A percentile compares a stretch with the other conserved stretches of the same genome.
Conservation (phyloP, 2,797 vertebrate species). For the Galago senegalensis region DNA sequence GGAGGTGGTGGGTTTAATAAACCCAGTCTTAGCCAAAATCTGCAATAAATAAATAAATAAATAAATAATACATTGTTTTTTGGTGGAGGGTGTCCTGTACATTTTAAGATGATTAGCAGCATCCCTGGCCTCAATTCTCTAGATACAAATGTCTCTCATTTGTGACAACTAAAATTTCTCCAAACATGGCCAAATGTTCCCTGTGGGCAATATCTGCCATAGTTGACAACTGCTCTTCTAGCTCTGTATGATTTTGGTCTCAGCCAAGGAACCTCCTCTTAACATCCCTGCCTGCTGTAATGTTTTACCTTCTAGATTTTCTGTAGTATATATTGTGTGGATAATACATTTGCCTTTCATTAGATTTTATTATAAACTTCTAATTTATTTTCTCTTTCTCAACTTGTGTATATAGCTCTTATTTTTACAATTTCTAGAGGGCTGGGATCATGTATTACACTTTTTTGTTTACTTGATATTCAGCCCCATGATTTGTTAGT, state of each 20-base stretch:
- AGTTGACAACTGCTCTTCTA: not conserved
- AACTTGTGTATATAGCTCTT: not conserved
- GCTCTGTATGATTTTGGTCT: not conserved
- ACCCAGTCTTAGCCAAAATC: too few species aligned
- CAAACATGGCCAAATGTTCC: not conserved
- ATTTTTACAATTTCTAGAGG: not conserved
- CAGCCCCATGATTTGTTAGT: not conserved
- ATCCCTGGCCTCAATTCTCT: not conserved
- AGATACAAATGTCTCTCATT: not conserved
- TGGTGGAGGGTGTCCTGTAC: not conserved
- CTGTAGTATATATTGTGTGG: not conserved
- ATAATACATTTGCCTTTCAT: not conserved
- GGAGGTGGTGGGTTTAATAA: too few species aligned
- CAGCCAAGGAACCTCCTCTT: not conserved
- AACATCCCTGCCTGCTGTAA: not conserved
- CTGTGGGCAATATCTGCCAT: not conserved
- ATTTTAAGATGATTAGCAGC: not conserved
- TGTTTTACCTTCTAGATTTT: constrained; percentile 9
- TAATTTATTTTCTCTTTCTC: not conserved
- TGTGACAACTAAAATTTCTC: not conserved
- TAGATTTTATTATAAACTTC: not conserved
- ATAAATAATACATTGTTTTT: not conserved
- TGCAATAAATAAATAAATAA: too few species aligned
- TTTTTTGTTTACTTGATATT: not conserved
- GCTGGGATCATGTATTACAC: not conserved